phyloP scores from a whole-genome alignment of 2,888 invertebrate genomes.

The Plebejus melissa region DNA sequence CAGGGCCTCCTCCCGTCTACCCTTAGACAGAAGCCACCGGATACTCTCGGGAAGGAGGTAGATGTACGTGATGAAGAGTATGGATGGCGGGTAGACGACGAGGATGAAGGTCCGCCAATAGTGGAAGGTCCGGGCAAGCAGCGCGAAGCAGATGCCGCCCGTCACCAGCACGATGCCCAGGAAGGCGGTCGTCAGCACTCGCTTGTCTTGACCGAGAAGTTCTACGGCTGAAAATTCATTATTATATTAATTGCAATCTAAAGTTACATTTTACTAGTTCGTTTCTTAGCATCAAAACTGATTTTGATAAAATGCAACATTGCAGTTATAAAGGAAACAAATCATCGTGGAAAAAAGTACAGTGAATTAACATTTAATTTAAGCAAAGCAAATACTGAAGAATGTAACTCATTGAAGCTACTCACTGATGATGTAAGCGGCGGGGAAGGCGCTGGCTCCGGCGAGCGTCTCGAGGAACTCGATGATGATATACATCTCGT shows the following conservation, averaged over 20 bases:
- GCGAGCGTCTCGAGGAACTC: constrained; percentile 79
- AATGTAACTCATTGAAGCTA: too few relatives aligned
- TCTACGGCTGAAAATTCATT: constrained; percentile 59
- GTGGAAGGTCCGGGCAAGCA: constrained; percentile 82
- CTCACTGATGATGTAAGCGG: constrained; percentile 76
- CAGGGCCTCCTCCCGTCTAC: constrained; percentile 82
- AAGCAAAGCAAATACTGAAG: too few relatives aligned
- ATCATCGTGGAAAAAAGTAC: too few relatives aligned
- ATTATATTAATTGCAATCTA: too few relatives aligned
- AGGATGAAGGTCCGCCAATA: constrained; percentile 86
- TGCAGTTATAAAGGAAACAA: too few relatives aligned
- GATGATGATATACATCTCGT: constrained; percentile 77
- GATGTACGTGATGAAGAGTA: constrained; percentile 83
- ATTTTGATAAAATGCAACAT: too few relatives aligned
- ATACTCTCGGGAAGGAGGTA: constrained; percentile 87
- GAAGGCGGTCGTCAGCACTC: constrained; percentile 66
- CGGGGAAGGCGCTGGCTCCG: constrained; percentile 79
- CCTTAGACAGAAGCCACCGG: constrained; percentile 87
- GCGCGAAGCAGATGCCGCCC: constrained; percentile 84
- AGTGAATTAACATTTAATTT: too few relatives aligned
- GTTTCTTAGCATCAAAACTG: too few relatives aligned
- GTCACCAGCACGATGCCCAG: constrained; percentile 78
- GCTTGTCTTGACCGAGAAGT: constrained; percentile 64
- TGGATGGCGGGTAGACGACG: constrained; percentile 83
- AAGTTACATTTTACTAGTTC: too few relatives aligned